phyloP scores from a whole-genome alignment of 92 coral and sea anemone genomes.

The Epizoanthus scotinus region DNA sequence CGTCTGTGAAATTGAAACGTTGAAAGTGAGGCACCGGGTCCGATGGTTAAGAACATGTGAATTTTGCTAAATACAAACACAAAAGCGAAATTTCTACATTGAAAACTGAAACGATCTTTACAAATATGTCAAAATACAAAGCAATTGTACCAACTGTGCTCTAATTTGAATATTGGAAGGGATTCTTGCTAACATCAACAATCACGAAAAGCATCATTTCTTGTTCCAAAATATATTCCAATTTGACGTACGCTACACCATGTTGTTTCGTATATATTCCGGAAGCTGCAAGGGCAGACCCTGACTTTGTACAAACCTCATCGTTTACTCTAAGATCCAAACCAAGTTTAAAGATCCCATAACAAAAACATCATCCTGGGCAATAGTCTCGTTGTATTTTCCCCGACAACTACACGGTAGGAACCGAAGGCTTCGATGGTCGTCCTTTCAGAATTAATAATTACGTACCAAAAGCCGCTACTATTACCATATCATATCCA shows the following conservation, averaged over 20 bases:
- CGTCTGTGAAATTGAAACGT: slow-evolving; percentile 35
- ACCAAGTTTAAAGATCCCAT: background rate
- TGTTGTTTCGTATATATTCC: slow-evolving; percentile 23
- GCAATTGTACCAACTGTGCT: slow-evolving; percentile 16
- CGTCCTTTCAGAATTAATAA: slow-evolving; percentile 73
- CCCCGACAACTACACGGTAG: slow-evolving; percentile 34
- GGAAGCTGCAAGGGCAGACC: slow-evolving; percentile 33
- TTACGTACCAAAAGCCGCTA: slow-evolving; percentile 52
- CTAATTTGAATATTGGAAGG: slow-evolving; percentile 39
- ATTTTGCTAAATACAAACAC: slow-evolving; percentile 27
- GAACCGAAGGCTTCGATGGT: slow-evolving; percentile 63
- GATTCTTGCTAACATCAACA: slow-evolving; percentile 49
- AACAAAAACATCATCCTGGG: background rate
- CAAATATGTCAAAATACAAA: slow-evolving; percentile 1
- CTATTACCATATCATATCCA: slow-evolving; percentile 23
- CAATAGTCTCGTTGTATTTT: background rate
- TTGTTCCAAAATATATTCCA: slow-evolving; percentile 50
- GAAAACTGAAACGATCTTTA: background rate
- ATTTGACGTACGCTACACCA: slow-evolving; percentile 49
- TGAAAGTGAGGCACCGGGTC: background rate
- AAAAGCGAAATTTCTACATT: background rate
- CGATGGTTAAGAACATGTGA: background rate
- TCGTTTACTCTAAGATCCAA: slow-evolving; percentile 2
- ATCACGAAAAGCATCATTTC: slow-evolving; percentile 38
- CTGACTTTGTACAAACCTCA: slow-evolving; percentile 30